These are phyloP conservation scores for Panulirus ornatus DNA, from an alignment of 1,140 invertebrate genomes.

Conservation along the genomic window DNA sequence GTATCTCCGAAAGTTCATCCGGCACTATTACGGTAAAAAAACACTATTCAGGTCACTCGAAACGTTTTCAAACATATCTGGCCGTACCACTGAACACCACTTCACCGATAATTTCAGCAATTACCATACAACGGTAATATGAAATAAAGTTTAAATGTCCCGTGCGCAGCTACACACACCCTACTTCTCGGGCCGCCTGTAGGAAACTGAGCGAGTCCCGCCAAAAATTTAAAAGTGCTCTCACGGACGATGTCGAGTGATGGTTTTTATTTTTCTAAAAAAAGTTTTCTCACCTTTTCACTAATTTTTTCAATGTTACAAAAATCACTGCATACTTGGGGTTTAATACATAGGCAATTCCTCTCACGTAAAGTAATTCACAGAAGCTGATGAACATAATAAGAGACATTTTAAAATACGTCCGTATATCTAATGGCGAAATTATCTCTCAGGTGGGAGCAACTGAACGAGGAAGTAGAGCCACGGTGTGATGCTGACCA, in stretches of 20 bases:
- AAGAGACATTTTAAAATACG: not conserved
- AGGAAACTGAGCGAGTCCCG: slow-evolving; percentile 37
- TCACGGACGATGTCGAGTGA: not conserved
- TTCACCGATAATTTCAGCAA: not conserved
- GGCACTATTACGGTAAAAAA: no score
- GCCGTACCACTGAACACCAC: not conserved
- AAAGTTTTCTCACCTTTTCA: not conserved
- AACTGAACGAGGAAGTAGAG: not conserved
- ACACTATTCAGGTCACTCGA: not conserved
- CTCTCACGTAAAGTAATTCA: no score
- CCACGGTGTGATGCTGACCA: slow-evolving; percentile 16
- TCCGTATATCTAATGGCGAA: not conserved
- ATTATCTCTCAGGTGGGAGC: not conserved
- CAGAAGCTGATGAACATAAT: no score
- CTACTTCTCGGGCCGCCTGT: slow-evolving; percentile 1
- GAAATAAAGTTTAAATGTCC: not conserved
- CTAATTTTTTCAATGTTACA: not conserved
- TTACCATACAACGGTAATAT: not conserved
- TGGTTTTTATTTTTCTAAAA: not conserved
- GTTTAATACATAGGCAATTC: no score
- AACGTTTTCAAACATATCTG: not conserved
- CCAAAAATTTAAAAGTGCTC: slow-evolving; percentile 46
- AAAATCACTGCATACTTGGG: no score
- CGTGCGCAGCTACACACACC: slow-evolving; percentile 13
- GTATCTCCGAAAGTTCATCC: no score